phyloP scores from a whole-genome alignment of 2,797 vertebrate species.

The Rhinatrema bivittatum region DNA sequence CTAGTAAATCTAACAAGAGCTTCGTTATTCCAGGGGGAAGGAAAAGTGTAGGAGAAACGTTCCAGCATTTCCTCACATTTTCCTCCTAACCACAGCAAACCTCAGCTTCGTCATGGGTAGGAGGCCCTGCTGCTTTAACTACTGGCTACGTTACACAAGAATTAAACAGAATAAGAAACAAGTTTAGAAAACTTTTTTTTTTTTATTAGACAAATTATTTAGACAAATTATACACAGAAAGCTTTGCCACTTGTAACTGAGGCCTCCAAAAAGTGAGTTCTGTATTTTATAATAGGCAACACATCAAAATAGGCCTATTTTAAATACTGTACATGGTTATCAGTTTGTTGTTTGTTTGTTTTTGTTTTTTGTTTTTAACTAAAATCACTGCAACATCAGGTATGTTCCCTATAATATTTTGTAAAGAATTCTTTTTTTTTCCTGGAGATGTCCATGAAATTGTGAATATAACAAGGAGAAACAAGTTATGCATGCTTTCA shows the following conservation, averaged over 20 bases:
- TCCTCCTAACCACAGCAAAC: too few species aligned
- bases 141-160: too few species aligned
- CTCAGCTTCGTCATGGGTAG: too few species aligned
- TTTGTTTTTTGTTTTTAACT: constrained; percentile 56
- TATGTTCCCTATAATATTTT: constrained; percentile 65
- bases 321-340: constrained; percentile 97
- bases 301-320: constrained; percentile 99
- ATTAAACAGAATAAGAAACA: constrained; percentile 58
- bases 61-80: too few species aligned
- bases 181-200: constrained; percentile 99
- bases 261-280: constrained; percentile 90
- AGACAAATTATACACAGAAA: constrained; percentile 99
- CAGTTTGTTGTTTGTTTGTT: constrained; percentile 54
- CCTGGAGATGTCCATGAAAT: constrained; percentile 74
- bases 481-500: constrained; percentile 96
- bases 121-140: too few species aligned
- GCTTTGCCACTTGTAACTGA: constrained; percentile 99
- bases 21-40: too few species aligned
- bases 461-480: constrained; percentile 83
- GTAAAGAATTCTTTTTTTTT: constrained; percentile 34
- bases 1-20: too few species aligned
- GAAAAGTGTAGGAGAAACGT: too few species aligned
- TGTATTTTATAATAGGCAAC: constrained; percentile 98
- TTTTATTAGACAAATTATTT: constrained; percentile 99
- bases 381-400: constrained; percentile 92